Percentiles rank a stretch among this genome's conserved stretches.
phyloP scores from a whole-genome alignment of 64 coral and sea anemone genomes.

The Dendrophyllia cribrosa region DNA sequence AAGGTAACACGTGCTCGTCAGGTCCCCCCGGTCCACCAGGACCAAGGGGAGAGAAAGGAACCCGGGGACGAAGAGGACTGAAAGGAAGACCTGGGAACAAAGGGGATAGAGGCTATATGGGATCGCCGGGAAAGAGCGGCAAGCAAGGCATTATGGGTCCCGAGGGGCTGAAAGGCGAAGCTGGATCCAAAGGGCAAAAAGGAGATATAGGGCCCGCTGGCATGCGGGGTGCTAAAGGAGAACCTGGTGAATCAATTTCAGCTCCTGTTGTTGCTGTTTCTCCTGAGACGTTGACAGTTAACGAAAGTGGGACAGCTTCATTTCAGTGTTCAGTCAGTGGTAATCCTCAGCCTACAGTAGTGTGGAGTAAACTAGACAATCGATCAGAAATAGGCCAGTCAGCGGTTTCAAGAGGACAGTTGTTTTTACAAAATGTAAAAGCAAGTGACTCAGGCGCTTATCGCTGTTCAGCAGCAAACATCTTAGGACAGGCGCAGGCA shows the following conservation, averaged over 20 bases:
- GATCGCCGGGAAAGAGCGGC: slow-evolving; percentile 18
- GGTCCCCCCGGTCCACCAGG: slow-evolving; percentile 32
- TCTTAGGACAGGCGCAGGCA: slow-evolving; percentile 40
- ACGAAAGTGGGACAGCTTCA: slow-evolving; percentile 9
- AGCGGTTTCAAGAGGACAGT: background rate
- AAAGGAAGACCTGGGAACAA: slow-evolving; percentile 15
- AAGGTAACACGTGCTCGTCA: background rate
- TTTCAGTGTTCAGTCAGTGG: slow-evolving; percentile 72
- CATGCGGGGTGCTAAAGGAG: slow-evolving; percentile 62
- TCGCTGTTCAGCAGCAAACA: slow-evolving; percentile 31
- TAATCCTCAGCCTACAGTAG: slow-evolving; percentile 45
- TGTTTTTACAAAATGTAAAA: slow-evolving; percentile 45
- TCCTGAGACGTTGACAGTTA: slow-evolving; percentile 2
- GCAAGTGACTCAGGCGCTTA: slow-evolving; percentile 45
- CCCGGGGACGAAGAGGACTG: background rate
- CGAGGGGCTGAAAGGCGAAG: slow-evolving; percentile 1
- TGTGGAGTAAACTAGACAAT: slow-evolving; percentile 57
- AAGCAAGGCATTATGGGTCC: slow-evolving; percentile 13
- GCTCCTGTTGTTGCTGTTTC: slow-evolving; percentile 22
- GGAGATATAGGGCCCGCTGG: slow-evolving; percentile 20
- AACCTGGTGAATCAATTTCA: slow-evolving; percentile 16
- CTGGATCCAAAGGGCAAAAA: slow-evolving; percentile 43
- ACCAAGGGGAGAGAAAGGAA: slow-evolving; percentile 26
- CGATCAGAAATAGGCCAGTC: background rate
- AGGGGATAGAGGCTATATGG: slow-evolving; percentile 9